Evolutionary conservation across 2,888 invertebrate species (phyloP), one percentile per base, ranked within the genome.

Genomic region (Synergus laeviventris): DNA sequence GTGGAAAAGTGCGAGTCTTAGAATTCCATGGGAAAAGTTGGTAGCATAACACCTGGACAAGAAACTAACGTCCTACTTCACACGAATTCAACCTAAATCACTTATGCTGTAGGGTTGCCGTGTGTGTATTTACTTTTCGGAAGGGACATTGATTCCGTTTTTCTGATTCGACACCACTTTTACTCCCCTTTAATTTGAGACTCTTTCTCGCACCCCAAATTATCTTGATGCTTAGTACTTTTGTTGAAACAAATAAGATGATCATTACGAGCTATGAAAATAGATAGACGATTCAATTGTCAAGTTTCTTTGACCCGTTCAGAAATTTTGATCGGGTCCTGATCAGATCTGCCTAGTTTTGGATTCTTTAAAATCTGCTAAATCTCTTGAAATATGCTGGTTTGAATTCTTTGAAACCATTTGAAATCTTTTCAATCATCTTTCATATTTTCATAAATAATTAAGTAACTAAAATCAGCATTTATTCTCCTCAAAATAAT

Each of bases 61-160:
- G 66, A 39, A 66, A 66, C 18, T 66, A 21, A 42, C 66, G 31
- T 24, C 42, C 16, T 45, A 45, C 66, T 66, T 66, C 66, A 45
- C 66, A 66, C 66, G 66, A 66, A 45, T 66, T 66, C 21, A 66
- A 45, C 66, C 39, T 42, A 42, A 45, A 66, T 64, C 64, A 64
- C 64, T 64, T 42, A 64, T 42, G 39, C 45, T 66, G 14, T 24
- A 21, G 66, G 45, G 14, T 66, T 66, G 45, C 45, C n/a, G 66
- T n/a, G 45, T 31, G 66, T 66, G 45, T 24, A 66, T 66, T 42
- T 45, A 45, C 66, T 66, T 64, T 45, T 45, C 39, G 24, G 16
- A 66, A 66, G 42, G 66, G 66, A 66, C 45, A 24, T 45, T 24
- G 42, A 66, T 45, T 66, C 66, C 66, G 42, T 45, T 9, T 7